phyloP scores from a whole-genome alignment of 1,140 invertebrate species.

The Tigriopus japonicus region DNA sequence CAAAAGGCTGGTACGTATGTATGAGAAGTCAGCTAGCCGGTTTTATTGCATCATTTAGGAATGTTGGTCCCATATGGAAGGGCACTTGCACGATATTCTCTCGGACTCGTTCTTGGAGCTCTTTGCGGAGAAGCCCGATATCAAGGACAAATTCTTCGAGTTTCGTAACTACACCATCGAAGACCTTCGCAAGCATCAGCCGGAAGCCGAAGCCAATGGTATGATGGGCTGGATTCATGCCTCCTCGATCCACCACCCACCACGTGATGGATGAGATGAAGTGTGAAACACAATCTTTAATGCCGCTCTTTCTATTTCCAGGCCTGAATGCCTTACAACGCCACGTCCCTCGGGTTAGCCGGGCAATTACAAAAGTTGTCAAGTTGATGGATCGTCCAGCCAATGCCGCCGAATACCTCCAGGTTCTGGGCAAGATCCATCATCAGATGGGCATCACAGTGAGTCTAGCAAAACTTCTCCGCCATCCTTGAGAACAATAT shows the following conservation, averaged over 20 bases:
- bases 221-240: background rate
- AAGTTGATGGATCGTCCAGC: background rate
- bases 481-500: background rate
- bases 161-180: background rate
- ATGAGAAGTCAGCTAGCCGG: too few relatives aligned
- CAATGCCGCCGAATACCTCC: background rate
- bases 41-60: background rate
- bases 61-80: background rate
- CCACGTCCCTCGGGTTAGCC: background rate
- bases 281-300: background rate
- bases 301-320: background rate
- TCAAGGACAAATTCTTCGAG: background rate
- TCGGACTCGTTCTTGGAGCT: background rate
- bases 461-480: background rate
- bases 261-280: background rate
- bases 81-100: background rate
- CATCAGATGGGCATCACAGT: background rate
- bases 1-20: too few relatives aligned
- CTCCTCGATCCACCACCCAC: background rate
- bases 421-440: background rate
- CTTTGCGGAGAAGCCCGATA: background rate
- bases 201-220: background rate
- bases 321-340: background rate
- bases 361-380: background rate
- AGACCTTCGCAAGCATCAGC: conserved; percentile 1